Evolutionary conservation across 2,888 invertebrate species (phyloP), one percentile per base, ranked within the genome.

Genomic region (Anarsia innoxiella): DNA sequence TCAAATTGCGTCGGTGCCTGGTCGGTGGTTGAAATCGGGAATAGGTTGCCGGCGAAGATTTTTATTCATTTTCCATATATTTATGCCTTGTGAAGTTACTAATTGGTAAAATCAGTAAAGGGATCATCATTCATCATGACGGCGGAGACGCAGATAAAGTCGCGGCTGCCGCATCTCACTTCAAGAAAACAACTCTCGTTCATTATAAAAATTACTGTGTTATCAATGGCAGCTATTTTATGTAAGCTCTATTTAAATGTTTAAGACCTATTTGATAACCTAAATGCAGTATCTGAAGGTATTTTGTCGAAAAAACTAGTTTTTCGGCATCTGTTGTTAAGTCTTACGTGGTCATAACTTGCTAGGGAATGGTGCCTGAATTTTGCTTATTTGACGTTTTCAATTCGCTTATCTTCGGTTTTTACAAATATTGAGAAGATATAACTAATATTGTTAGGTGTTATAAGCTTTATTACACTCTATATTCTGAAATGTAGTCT

Each of bases 181-280:
- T 78, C 85, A 39, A 84, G 83, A 58, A 86, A 86, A 70, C 84
- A 86, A 62, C 76, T 85, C 54, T 86, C 85, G 45, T 84, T 86
- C 51, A 70, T 86, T 62, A n/a, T n/a, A n/a, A 86, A 95, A 70
- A 82, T 97, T 60, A 90, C 93, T 50, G 94, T 98, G 68, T 88
- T 98, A 53, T 92, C 97, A 35, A 88, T 96, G 71, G 97, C 96
- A 56, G 94, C 95, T 38, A 91, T 97, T 66, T 86, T 98, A 59
- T 96, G 97, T 97, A 88, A 91, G 94, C 91, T 63, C 48, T 48
- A 40, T 41, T 33, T 37, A 12, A 23, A 23, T 43, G 38, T 12
- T 38, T n/a, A 16, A 15, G 5, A 23, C 28, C 35, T 37, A 8
- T 9, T 25, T 25, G 25, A 25, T 3, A n/a, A 3, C 6, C 6